Base-by-base conservation (phyloP, 2,888 invertebrate genomes). In the Beris chalybata region DNA sequence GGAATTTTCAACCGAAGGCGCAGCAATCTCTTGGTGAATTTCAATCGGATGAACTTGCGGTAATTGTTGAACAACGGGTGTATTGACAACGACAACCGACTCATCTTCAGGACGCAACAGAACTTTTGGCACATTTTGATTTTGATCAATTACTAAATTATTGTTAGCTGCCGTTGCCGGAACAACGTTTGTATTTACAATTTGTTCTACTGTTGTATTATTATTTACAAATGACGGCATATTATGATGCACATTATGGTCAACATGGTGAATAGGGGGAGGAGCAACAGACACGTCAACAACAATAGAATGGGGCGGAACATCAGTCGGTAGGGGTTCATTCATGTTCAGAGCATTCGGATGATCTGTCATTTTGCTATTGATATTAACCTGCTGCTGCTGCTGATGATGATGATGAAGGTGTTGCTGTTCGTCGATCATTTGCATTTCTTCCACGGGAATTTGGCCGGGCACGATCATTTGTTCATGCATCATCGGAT, bases 41-140 rank as follows among this genome's bases (percentile, higher is more conserved):
- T 69, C 67, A 15, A 68, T 31, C 47, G 64, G 65, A 30, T 63
- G 38, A 7, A 58, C 50, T 30, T 63, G 32, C 15, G 38, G 30
- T 7, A 59, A 48, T 63, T 57, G 61, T 7, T 45, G 5, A 55
- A 15, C 9, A 43, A 45, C 30, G 43, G 38, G 38, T 9, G n/a
- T 59, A 13, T 48, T 48, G 13, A 31, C 32, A n/a, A 30, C 1
- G 4, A 47, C 31, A 29, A 31, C 11, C 13, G 31, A 32, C 48
- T 59, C 59, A 29, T 47, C 59, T 59, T 59, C 59, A 48, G 32
- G 48, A 48, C 32, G 59, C 32, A 31, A 59, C 6, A 48, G 7
- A 38, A 66, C 43, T 57, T 64, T 68, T 68, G 68, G 63, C 68
- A 66, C 66, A 53, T 61, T 66, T 54, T 65, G 58, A 64, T 65